Conservation (phyloP, 2,113 vertebrate genomes). For the Microtus richardsoni region DNA sequence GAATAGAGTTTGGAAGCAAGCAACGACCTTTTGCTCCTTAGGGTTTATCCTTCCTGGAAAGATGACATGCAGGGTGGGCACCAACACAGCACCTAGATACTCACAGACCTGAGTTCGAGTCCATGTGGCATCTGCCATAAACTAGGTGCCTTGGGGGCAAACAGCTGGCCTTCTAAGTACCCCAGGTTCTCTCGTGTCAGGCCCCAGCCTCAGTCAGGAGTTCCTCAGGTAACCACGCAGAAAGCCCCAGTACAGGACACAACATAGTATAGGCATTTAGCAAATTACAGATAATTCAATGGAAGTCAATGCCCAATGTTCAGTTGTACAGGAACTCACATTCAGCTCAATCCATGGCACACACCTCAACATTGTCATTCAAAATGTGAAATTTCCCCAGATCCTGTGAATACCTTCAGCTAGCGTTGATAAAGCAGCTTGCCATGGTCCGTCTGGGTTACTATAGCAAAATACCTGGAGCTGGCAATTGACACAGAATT, state of each 20-base stretch:
- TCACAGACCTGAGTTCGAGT: fast-evolving
- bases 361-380: fast-evolving
- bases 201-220: not conserved
- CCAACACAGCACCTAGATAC: not conserved
- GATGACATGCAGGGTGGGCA: fast-evolving
- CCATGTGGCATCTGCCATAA: fast-evolving
- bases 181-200: fast-evolving
- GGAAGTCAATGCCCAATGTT: fast-evolving
- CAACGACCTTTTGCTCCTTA: not conserved
- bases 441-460: not conserved
- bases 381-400: not conserved
- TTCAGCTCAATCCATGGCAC: not conserved
- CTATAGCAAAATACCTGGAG: not conserved
- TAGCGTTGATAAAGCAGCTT: not conserved
- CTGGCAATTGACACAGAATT: not conserved
- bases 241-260: not conserved
- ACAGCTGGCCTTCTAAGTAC: not conserved
- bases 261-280: not conserved
- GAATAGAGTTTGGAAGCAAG: not conserved
- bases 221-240: not conserved
- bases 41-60: not conserved
- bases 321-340: too few species aligned
- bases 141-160: not conserved
- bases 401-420: not conserved
- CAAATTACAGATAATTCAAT: fast-evolving